phyloP scores from a whole-genome alignment of 2,113 vertebrate species.

The Lates calcarifer region DNA sequence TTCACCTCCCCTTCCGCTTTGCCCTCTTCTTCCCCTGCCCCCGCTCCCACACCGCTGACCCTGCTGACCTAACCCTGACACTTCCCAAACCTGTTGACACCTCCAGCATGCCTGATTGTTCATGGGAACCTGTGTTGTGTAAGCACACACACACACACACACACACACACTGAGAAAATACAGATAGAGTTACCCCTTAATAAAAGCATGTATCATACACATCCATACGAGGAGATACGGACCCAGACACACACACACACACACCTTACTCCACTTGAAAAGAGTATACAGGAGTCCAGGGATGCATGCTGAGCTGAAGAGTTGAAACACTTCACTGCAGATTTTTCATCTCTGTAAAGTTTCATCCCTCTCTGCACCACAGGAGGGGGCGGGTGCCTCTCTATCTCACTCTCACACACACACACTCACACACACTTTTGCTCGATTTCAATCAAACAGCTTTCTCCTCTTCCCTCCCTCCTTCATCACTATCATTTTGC shows the following conservation, averaged over 20 bases:
- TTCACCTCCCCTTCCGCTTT: conserved; percentile 67
- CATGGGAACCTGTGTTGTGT: conserved; percentile 76
- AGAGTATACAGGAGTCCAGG: conserved; percentile 30
- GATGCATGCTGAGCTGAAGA: conserved; percentile 47
- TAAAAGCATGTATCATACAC: conserved; percentile 1
- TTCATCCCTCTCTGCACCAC: conserved; percentile 51
- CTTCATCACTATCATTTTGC: conserved; percentile 37
- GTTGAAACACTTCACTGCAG: conserved; percentile 56
- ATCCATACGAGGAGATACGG: background rate
- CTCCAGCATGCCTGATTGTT: conserved; percentile 76
- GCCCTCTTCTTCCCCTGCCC: conserved; percentile 45
- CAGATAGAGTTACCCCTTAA: background rate
- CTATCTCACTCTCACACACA: conserved; percentile 26
- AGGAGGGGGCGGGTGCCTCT: conserved; percentile 28
- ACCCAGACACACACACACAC: conserved; percentile 15
- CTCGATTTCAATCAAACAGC: conserved; percentile 47
- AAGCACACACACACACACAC: conserved; percentile 1
- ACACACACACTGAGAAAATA: conserved; percentile 18
- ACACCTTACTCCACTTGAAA: background rate
- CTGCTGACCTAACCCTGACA: conserved; percentile 73
- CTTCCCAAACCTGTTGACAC: conserved; percentile 74
- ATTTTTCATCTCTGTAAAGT: conserved; percentile 67
- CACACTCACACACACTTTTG: conserved; percentile 14
- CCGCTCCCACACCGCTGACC: conserved; percentile 56
- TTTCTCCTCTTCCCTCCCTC: conserved; percentile 20